These are phyloP conservation scores for Platygyra sinensis DNA, from an alignment of 64 coral and sea anemone species.

Conservation along the genomic window DNA sequence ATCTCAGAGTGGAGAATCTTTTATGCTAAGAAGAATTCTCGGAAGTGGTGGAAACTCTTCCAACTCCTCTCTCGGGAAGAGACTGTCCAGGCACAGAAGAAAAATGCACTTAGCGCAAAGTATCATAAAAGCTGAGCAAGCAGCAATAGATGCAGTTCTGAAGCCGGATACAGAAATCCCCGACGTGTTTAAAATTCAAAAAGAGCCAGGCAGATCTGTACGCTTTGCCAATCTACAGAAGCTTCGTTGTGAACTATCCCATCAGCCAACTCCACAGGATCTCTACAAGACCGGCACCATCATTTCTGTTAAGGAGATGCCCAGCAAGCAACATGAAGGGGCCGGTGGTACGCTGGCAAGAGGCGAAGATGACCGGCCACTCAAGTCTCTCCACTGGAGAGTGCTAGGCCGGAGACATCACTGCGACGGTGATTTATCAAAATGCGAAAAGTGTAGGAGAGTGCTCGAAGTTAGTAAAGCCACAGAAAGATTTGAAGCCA, in stretches of 20 bases:
- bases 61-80: not conserved
- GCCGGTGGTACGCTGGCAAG: too few species aligned
- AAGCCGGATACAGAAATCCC: slow-evolving; percentile 1
- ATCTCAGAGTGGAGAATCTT: not conserved
- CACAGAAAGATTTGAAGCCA: slow-evolving; percentile 16
- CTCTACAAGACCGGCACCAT: not conserved
- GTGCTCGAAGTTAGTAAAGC: slow-evolving; percentile 15
- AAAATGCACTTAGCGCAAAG: not conserved
- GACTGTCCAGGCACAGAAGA: not conserved
- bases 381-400: slow-evolving; percentile 39
- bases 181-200: not conserved
- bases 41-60: not conserved
- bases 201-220: slow-evolving; percentile 2
- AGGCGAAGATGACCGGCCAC: not conserved
- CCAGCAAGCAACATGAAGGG: not conserved
- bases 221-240: slow-evolving; percentile 23
- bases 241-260: not conserved
- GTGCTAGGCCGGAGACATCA: slow-evolving; percentile 7
- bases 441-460: slow-evolving; percentile 25
- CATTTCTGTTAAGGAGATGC: slow-evolving; percentile 21
- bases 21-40: slow-evolving; percentile 5
- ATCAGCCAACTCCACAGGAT: not conserved
- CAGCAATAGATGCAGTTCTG: slow-evolving; percentile 11
- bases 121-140: not conserved
- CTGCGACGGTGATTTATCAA: not conserved